phyloP scores from a whole-genome alignment of 2,797 vertebrate genomes.

The Enteromius argenteus region DNA sequence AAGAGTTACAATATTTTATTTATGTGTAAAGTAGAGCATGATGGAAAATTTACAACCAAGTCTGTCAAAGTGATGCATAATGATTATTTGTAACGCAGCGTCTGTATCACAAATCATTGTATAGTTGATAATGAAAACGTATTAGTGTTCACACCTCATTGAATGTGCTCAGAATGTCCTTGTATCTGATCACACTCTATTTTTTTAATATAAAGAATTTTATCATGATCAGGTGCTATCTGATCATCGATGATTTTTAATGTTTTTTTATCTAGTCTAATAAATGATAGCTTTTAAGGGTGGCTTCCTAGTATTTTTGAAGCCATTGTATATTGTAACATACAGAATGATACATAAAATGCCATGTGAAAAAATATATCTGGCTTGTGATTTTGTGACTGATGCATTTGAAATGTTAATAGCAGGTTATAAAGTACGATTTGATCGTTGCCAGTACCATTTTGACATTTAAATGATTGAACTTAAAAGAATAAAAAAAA shows the following conservation, averaged over 20 bases:
- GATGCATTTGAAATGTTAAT: conserved; percentile 24
- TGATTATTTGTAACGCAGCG: not conserved
- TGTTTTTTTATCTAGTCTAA: not conserved
- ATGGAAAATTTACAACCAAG: conserved; percentile 8
- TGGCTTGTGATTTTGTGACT: conserved; percentile 13
- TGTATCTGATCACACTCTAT: not conserved
- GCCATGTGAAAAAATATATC: not conserved
- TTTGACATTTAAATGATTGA: conserved; percentile 22
- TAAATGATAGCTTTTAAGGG: not conserved
- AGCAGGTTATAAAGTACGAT: not conserved
- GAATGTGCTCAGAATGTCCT: conserved; percentile 9
- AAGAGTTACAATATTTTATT: not conserved
- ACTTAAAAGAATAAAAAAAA: not conserved
- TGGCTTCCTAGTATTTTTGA: not conserved
- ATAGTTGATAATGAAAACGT: conserved; percentile 2
- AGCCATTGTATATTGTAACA: not conserved
- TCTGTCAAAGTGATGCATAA: conserved; percentile 21
- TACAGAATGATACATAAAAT: not conserved
- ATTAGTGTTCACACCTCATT: conserved; percentile 11
- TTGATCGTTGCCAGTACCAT: not conserved
- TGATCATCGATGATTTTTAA: not conserved
- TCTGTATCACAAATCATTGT: conserved; percentile 18
- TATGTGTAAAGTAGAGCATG: conserved; percentile 8
- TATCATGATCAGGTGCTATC: not conserved
- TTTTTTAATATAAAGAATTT: not conserved